Evolutionary conservation across 1,140 invertebrate species (phyloP).

Genomic region (Rhagoletis pomonella): DNA sequence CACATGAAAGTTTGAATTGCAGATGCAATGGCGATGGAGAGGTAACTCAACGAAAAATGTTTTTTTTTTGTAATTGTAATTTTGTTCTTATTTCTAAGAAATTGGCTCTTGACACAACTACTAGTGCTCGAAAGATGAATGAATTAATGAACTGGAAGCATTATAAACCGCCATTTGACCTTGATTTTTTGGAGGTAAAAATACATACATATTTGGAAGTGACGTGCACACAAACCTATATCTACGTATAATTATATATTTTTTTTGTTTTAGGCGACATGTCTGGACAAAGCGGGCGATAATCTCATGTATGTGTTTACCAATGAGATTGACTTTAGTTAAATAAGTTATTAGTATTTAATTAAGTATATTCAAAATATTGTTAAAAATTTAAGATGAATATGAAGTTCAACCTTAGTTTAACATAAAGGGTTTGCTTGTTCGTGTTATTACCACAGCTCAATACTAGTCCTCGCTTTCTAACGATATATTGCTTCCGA

Average conservation of each 20-base stretch:
- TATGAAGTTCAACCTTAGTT: not conserved
- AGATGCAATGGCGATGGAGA: constrained; percentile 45
- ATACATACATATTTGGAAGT: no score
- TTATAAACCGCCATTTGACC: constrained; percentile 8
- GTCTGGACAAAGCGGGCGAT: constrained; percentile 29
- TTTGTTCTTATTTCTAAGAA: constrained; percentile 28
- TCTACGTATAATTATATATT: not conserved
- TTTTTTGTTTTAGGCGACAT: constrained; percentile 21
- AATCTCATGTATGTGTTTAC: constrained; percentile 45
- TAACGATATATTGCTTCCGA: constrained; percentile 90
- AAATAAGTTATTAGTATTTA: constrained; percentile 23
- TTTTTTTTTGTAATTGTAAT: not conserved
- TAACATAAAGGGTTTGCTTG: not conserved
- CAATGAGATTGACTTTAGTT: constrained; percentile 22
- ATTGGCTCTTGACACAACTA: not conserved
- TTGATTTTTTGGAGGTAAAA: constrained; percentile 41
- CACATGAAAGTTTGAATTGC: constrained; percentile 52
- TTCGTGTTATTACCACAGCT: not conserved
- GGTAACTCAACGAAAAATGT: not conserved
- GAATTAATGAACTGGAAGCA: constrained; percentile 37
- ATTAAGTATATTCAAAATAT: not conserved
- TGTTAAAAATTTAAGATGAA: constrained; percentile 25
- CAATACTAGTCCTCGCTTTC: constrained; percentile 68
- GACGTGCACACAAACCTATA: no score
- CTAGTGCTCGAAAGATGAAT: constrained; percentile 21